Evolutionary conservation across 2,797 vertebrate species (phyloP).

Genomic region (Gymnopithys bicolor): DNA sequence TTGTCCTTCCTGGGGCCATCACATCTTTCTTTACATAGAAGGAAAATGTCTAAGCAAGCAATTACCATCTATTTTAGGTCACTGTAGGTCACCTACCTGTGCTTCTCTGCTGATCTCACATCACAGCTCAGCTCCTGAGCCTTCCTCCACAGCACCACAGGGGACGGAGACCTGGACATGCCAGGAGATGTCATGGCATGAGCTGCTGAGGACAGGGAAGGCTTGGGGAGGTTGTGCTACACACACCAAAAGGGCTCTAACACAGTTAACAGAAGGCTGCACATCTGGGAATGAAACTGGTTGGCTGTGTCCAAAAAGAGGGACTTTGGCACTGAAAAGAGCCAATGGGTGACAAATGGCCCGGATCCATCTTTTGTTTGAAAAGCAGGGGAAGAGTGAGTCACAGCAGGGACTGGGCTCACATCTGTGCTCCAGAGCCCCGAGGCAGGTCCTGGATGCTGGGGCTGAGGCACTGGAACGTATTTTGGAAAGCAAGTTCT

Average conservation of each 20-base stretch:
- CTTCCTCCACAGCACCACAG: neutral
- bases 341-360: conserved; percentile 29
- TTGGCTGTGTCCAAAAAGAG: neutral
- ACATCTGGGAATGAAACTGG: neutral
- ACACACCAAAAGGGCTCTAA: neutral
- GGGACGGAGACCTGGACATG: too few relatives aligned
- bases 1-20: neutral
- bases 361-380: neutral
- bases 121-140: neutral
- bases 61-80: neutral
- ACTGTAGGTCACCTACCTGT: neutral
- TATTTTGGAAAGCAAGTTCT: neutral
- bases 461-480: neutral
- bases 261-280: neutral
- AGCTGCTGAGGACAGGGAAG: neutral
- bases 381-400: conserved; percentile 34
- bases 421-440: conserved; percentile 4
- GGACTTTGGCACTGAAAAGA: neutral
- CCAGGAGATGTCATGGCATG: neutral
- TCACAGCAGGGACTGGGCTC: conserved; percentile 9
- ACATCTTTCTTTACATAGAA: neutral
- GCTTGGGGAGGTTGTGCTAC: neutral
- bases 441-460: neutral
- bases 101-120: neutral
- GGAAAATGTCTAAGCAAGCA: neutral